Base-by-base conservation (phyloP, 2,113 vertebrate genomes). In the Mirza zaza region DNA sequence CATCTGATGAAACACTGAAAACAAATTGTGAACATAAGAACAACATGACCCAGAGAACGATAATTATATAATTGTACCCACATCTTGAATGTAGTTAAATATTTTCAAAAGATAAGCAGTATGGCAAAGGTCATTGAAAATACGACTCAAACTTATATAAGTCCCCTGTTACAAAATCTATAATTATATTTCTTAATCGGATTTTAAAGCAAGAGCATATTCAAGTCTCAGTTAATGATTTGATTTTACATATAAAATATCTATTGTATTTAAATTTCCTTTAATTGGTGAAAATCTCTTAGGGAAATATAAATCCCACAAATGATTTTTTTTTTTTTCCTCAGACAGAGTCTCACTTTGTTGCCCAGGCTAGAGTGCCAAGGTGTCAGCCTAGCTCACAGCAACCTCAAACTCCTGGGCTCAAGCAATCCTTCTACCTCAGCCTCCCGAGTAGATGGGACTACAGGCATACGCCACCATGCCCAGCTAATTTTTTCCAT, bases 261-360 rank as follows among this genome's bases (percentile, higher is more conserved):
- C 39, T 96, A 6, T 68, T 79, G 14, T 15, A 92, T 94, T 94
- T 96, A 90, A 91, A 79, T 91, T 89, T 92, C n/a, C 61, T 95
- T 93, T 91, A 92, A 91, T 50, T 95, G 77, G n/a, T 86, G 12
- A 93, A 95, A 96, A 85, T 97, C 65, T 93, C 79, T 83, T 67
- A 82, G 71, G 39, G 15, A 95, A 96, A 42, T 63, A 68, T 21
- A 92, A 96, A 84, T 84, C 61, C 32, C 32, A 94, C 71, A 91
- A 14, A 86, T 25, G 6, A 87, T 59, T 93, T 95, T 87, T 45
- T 45, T 45, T 45, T 45, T 8, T 45, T 45, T 8, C 45, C 45
- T 45, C 7, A 45, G 45, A 8, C 45, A 45, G 45, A 8, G 45
- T 45, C 45, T 45, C 45, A 45, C 45, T 45, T 45, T 45, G 45